These are phyloP conservation scores for Bathybates hornii DNA, from an alignment of 2,113 vertebrate species.

Conservation along the genomic window DNA sequence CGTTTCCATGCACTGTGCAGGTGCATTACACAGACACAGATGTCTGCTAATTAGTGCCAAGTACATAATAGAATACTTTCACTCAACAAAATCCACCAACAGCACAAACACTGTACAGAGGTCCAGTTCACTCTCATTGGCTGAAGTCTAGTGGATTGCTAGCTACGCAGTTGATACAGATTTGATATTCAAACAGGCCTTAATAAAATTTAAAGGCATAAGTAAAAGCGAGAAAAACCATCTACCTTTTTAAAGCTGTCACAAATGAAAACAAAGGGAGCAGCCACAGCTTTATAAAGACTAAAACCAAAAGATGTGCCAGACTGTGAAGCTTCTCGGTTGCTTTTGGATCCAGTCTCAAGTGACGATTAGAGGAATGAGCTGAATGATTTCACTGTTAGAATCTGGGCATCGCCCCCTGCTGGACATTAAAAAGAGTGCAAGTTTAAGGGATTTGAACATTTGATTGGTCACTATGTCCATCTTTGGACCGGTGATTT, in stretches of 20 bases:
- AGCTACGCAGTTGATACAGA: background rate
- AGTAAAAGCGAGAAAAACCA: background rate
- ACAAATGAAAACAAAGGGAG: background rate
- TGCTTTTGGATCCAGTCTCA: background rate
- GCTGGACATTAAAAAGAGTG: background rate
- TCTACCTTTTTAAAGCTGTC: background rate
- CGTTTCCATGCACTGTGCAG: background rate
- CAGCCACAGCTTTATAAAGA: background rate
- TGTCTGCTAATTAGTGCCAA: accelerated
- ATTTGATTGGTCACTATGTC: background rate
- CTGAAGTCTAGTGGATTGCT: background rate
- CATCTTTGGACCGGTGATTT: background rate
- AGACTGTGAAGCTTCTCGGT: background rate
- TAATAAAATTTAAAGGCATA: background rate
- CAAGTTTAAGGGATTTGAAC: background rate
- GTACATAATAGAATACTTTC: background rate
- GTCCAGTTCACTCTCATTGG: accelerated
- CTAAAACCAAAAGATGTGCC: background rate
- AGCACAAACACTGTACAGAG: background rate
- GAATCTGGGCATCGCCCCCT: background rate
- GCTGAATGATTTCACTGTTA: background rate
- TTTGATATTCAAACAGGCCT: background rate
- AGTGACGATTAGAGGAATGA: background rate
- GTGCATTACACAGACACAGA: background rate
- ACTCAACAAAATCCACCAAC: background rate